Evolutionary conservation across 2,888 invertebrate species (phyloP), one percentile per base, ranked within the genome.

Genomic region (Polia nebulosa): DNA sequence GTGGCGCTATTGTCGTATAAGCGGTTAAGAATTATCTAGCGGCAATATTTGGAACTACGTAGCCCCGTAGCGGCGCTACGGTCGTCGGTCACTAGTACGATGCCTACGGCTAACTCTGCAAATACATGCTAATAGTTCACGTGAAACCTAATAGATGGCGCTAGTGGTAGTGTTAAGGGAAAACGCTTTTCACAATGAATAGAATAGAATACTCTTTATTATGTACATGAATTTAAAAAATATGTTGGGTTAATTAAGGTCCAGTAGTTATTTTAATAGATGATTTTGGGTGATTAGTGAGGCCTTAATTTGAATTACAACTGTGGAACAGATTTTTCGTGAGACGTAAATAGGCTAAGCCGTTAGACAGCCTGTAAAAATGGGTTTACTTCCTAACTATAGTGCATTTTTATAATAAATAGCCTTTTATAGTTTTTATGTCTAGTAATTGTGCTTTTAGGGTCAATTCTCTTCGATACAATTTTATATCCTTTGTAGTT

Each of bases 101-200:
- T 11, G 5, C 20, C n/a, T 52, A 47, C 44, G 11, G 20, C 11
- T 17, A 9, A 29, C 5, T 25, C 17, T 45, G 22, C 15, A 27
- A 34, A 57, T 27, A 22, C n/a, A 17, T 15, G 17, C 8, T 36
- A n/a, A 17, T 60, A n/a, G 67, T 78, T 78, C 44, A 34, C 29
- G 11, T 13, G 3, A 34, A 53, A 52, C 11, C 2, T 6, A 47
- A 74, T 44, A 81, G 79, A 70, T 80, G 78, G 74, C 74, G 78
- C 41, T 74, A 67, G 52, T 15, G 7, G 64, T 63, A 29, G 11
- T 20, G 5, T 44, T 0, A 1, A 15, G 32, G 20, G 5, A 34
- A 51, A 49, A 25, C 9, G 0, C 2, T 13, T 5, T 22, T 25
- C 22, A 34, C 8, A 39, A 7, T 29, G n/a, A 2, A n/a, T 6